These are phyloP conservation scores for Micrasema longulum DNA, from an alignment of 1,140 invertebrate species.

Conservation along the genomic window DNA sequence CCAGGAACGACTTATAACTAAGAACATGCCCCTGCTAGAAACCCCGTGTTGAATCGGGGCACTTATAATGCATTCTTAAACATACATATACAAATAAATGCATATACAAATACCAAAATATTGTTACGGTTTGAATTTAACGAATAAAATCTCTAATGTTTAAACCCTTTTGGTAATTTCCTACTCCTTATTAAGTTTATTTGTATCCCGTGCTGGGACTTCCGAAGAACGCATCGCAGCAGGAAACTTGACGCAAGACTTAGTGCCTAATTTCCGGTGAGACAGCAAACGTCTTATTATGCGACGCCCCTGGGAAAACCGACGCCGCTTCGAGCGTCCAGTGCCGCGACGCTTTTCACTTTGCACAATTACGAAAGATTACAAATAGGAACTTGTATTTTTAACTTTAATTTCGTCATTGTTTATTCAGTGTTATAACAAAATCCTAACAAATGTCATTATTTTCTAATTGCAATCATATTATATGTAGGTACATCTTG, in stretches of 20 bases:
- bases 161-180: not conserved
- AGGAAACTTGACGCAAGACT: conserved; percentile 38
- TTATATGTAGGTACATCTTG: too few species aligned
- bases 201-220: conserved; percentile 8
- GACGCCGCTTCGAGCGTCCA: conserved; percentile 3
- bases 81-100: too few species aligned
- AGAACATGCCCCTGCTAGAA: too few species aligned
- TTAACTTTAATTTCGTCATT: too few species aligned
- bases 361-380: conserved; percentile 16
- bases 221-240: conserved; percentile 25
- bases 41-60: too few species aligned
- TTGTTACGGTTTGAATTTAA: too few species aligned
- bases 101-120: too few species aligned
- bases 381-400: not conserved
- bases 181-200: conserved; percentile 8
- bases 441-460: too few species aligned
- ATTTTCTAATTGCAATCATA: too few species aligned
- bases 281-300: conserved; percentile 15
- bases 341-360: conserved; percentile 9
- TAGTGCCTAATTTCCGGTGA: conserved; percentile 47
- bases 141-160: not conserved
- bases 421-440: too few species aligned
- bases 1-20: too few species aligned
- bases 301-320: conserved; percentile 20
- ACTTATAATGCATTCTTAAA: too few species aligned